Evolutionary conservation across 2,888 invertebrate genomes (phyloP), one percentile per base, ranked within the genome.

Genomic region (Dryomyza anilis): DNA sequence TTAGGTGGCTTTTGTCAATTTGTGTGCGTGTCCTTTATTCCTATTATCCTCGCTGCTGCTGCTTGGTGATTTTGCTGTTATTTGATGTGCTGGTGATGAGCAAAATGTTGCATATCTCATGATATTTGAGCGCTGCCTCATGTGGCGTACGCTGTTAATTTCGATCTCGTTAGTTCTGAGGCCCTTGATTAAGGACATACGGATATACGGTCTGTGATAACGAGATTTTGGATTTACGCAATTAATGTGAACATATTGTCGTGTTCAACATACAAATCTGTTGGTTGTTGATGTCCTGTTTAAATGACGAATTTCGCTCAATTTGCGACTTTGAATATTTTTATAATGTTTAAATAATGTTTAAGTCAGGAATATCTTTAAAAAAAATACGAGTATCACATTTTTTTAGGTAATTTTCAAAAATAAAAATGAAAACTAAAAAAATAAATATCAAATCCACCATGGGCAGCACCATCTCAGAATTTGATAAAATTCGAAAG

Each of bases 171-270:
- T 52, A 25, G 12, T 48, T 21, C 10, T 43, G 52, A 7, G 21
- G 43, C 21, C 29, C 52, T 43, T 53, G 19, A 53, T 53, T 29
- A 36, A 53, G 61, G 29, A 46, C 25, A n/a, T n/a, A n/a, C n/a
- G n/a, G n/a, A n/a, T n/a, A n/a, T n/a, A 46, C 58, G 8, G 30
- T 19, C 16, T 36, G 43, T 10, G 19, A 10, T 45, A 29, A 58
- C 59, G 59, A 59, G 46, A 53, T 53, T 61, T 39, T 16, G 61
- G 53, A 53, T 61, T 53, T 12, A 53, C 45, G 53, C 53, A 61
- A 39, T 61, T 53, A 61, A 61, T 29, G 30, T 6, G 43, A 39
- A 4, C n/a, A n/a, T n/a, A n/a, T n/a, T n/a, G n/a, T n/a, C n/a
- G n/a, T n/a, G n/a, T n/a, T n/a, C n/a, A n/a, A n/a, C n/a, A n/a